Conservation (phyloP, 1,140 invertebrate genomes). For the Parapsyche elsis region DNA sequence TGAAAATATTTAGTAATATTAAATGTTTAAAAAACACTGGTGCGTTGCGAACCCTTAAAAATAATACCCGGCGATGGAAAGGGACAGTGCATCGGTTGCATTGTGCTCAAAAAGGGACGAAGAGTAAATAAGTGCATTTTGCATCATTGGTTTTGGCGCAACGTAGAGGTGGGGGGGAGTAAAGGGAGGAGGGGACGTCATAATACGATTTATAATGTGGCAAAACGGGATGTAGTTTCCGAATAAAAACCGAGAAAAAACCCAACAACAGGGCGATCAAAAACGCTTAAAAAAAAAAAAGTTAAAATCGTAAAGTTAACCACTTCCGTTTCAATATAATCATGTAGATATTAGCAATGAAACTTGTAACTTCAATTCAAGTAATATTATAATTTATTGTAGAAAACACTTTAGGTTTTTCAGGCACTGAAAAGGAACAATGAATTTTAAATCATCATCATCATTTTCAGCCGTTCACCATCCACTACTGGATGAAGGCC, state of each 20-base stretch:
- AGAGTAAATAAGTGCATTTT: constrained; percentile 56
- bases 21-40: constrained; percentile 12
- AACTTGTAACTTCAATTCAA: too few relatives aligned
- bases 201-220: constrained; percentile 52
- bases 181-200: constrained; percentile 38
- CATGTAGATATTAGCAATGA: too few relatives aligned
- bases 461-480: too few relatives aligned
- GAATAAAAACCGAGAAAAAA: constrained; percentile 52
- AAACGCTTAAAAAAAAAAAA: neutral
- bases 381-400: too few relatives aligned
- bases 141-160: constrained; percentile 53
- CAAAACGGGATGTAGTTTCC: constrained; percentile 52
- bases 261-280: constrained; percentile 35
- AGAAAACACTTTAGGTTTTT: too few relatives aligned
- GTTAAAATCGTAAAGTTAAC: neutral
- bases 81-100: constrained; percentile 40
- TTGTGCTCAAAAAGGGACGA: constrained; percentile 48
- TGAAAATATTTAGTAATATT: too few relatives aligned
- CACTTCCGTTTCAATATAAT: neutral
- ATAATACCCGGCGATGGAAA: constrained; percentile 51
- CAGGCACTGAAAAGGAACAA: too few relatives aligned
- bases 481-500: too few relatives aligned
- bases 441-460: too few relatives aligned
- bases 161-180: neutral
- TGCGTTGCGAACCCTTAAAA: constrained; percentile 55